Conservation (phyloP, 2,888 invertebrate genomes). For the Netelia melanura region DNA sequence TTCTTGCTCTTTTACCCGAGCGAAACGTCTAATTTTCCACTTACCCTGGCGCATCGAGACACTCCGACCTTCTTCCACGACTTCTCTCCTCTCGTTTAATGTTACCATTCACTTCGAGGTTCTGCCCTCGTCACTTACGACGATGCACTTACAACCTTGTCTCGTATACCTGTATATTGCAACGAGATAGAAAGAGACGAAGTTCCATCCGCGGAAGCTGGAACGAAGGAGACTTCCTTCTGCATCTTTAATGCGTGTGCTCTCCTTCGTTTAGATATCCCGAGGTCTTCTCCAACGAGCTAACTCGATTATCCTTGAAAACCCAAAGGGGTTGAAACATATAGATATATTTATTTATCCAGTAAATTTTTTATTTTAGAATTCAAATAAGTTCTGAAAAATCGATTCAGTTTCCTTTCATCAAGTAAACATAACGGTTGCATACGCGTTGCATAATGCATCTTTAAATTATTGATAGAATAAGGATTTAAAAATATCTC, state of each 20-base stretch:
- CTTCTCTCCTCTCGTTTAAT: constrained; percentile 30
- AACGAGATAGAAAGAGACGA: constrained; percentile 1
- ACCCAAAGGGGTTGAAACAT: neutral
- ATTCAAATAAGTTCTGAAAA: neutral
- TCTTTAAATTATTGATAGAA: neutral
- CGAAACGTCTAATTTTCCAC: constrained; percentile 11
- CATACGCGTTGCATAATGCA: neutral
- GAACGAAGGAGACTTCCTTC: constrained; percentile 51
- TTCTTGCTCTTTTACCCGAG: neutral
- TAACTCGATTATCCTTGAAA: constrained; percentile 50
- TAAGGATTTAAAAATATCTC: neutral
- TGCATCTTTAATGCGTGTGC: constrained; percentile 54
- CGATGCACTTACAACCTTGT: neutral
- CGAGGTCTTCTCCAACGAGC: constrained; percentile 18
- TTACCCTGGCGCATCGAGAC: constrained; percentile 30
- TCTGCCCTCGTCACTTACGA: constrained; percentile 20
- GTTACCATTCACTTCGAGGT: constrained; percentile 27
- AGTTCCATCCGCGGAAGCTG: constrained; percentile 38
- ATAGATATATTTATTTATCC: neutral
- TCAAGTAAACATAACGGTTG: neutral
- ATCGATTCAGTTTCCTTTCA: neutral
- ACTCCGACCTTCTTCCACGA: constrained; percentile 7
- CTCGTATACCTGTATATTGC: neutral
- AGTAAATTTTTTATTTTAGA: neutral
- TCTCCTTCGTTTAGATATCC: constrained; percentile 36